phyloP scores from a whole-genome alignment of 2,797 vertebrate species.

The Lemur catta region DNA sequence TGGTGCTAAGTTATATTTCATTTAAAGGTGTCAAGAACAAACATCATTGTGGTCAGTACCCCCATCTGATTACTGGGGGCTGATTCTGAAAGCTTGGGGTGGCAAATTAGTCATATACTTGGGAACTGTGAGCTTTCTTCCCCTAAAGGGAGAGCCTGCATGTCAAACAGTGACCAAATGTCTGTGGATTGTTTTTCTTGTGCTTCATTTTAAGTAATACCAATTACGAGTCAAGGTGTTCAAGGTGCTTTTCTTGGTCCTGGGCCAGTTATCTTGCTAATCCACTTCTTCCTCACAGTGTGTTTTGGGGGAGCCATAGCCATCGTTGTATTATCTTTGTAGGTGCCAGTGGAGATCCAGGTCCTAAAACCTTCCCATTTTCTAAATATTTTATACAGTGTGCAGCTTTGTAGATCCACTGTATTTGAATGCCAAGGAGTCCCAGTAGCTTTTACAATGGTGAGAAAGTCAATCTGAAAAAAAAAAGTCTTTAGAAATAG shows the following conservation, averaged over 20 bases:
- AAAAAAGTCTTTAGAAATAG: conserved; percentile 31
- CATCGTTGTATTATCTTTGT: neutral
- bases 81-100: conserved; percentile 20
- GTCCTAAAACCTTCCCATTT: conserved; percentile 22
- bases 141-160: conserved; percentile 13
- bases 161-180: conserved; percentile 10
- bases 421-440: neutral
- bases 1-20: conserved; percentile 1
- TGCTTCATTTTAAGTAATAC: conserved; percentile 35
- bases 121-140: conserved; percentile 18
- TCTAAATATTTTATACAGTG: neutral
- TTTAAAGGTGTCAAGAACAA: neutral
- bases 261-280: neutral
- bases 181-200: conserved; percentile 44
- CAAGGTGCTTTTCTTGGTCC: neutral
- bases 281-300: neutral
- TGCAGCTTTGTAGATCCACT: neutral
- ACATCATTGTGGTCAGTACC: neutral
- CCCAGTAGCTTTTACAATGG: neutral
- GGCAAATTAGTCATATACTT: neutral
- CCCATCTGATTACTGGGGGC: neutral
- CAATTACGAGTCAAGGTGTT: neutral
- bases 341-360: neutral
- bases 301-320: neutral
- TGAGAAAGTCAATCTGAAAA: neutral